phyloP scores from a whole-genome alignment of 2,797 vertebrate genomes.

The Takifugu rubripes region DNA sequence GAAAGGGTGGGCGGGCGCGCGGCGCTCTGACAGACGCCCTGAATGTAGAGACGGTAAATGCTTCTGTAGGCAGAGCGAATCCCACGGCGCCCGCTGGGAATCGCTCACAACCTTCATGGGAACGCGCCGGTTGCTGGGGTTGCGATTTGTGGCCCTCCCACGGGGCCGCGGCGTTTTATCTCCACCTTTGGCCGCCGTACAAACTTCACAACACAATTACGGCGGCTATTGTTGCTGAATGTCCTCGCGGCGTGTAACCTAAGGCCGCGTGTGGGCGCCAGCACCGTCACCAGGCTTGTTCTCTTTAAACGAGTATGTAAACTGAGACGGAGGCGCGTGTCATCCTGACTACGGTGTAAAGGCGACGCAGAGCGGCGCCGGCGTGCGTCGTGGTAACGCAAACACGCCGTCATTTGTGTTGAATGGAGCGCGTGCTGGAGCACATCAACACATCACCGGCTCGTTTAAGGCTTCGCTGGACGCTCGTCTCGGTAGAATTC shows the following conservation, averaged over 20 bases:
- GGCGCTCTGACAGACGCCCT: slow-evolving; percentile 33
- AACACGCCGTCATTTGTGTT: too few species aligned
- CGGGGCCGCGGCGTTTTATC: slow-evolving; percentile 49
- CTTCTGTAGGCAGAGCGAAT: slow-evolving; percentile 41
- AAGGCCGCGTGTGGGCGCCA: slow-evolving; percentile 28
- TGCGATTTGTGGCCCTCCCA: slow-evolving; percentile 62
- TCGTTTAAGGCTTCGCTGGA: too few species aligned
- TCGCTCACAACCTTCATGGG: slow-evolving; percentile 18
- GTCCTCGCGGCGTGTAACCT: slow-evolving; percentile 38
- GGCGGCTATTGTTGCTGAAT: slow-evolving; percentile 57
- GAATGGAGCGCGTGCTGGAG: too few species aligned
- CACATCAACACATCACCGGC: too few species aligned
- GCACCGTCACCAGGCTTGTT: slow-evolving; percentile 14
- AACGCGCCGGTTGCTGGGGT: slow-evolving; percentile 41
- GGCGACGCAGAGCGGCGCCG: too few species aligned
- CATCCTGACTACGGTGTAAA: too few species aligned
- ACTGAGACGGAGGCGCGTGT: neutral
- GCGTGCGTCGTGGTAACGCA: too few species aligned
- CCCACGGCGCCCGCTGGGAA: slow-evolving; percentile 49
- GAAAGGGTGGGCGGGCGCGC: slow-evolving; percentile 35
- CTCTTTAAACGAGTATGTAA: neutral
- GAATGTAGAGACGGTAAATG: slow-evolving; percentile 59
- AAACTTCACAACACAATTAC: slow-evolving; percentile 66
- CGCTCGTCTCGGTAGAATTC: too few species aligned
- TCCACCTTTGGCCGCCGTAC: slow-evolving; percentile 56